Percentiles rank a stretch among this genome's conserved stretches.
phyloP scores from a whole-genome alignment of 2,888 invertebrate species.

The Metopia argyrocephala region DNA sequence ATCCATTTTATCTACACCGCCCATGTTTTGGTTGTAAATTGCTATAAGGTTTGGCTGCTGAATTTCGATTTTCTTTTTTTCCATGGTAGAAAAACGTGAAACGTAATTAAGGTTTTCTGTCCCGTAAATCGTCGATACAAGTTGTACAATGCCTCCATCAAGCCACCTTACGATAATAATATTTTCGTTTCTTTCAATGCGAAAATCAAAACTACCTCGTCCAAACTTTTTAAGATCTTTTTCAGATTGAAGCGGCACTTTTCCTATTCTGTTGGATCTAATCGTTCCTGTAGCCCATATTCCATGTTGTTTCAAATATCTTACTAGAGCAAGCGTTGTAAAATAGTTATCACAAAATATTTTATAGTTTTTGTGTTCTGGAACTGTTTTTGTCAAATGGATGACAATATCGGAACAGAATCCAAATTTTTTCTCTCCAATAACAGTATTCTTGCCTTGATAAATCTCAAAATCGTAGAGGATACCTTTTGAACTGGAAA shows the following conservation, averaged over 20 bases:
- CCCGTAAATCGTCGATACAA: too few relatives aligned
- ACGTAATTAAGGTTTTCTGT: too few relatives aligned
- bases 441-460: slow-evolving; percentile 43
- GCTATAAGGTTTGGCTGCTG: too few relatives aligned
- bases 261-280: background rate
- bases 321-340: background rate
- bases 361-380: background rate
- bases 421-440: slow-evolving; percentile 24
- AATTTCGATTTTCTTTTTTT: too few relatives aligned
- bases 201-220: too few relatives aligned
- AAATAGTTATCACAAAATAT: background rate
- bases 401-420: background rate
- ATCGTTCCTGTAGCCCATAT: slow-evolving; percentile 37
- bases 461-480: slow-evolving; percentile 44
- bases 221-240: slow-evolving; percentile 15
- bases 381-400: background rate
- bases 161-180: too few relatives aligned
- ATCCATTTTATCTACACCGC: background rate
- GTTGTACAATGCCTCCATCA: too few relatives aligned
- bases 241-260: slow-evolving; percentile 18
- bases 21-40: background rate
- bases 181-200: too few relatives aligned
- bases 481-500: slow-evolving; percentile 45
- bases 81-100: too few relatives aligned
- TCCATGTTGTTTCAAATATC: slow-evolving; percentile 26